phyloP scores from a whole-genome alignment of 2,888 invertebrate genomes.

The Thereva unica region DNA sequence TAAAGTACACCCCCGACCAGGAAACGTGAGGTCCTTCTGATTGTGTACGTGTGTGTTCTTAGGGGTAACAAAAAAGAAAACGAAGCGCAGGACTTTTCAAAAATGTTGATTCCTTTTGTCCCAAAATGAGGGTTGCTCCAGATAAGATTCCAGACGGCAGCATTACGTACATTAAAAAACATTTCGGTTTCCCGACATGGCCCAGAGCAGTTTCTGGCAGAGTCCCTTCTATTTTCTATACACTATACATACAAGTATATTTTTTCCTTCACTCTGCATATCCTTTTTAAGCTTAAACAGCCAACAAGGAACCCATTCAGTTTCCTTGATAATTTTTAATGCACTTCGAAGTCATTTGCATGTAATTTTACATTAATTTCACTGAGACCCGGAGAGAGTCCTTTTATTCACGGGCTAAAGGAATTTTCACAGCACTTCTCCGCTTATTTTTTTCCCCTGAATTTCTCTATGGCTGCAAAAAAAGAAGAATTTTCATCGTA shows the following conservation, averaged over 20 bases:
- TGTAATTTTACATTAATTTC: constrained; percentile 30
- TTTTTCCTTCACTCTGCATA: constrained; percentile 2
- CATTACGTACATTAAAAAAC: too few species aligned
- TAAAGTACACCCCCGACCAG: constrained; percentile 8
- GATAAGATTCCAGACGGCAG: too few species aligned
- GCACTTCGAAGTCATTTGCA: constrained; percentile 34
- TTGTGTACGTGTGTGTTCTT: constrained; percentile 1
- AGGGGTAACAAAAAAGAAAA: constrained; percentile 8
- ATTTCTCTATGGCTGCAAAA: not conserved
- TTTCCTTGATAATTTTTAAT: constrained; percentile 34
- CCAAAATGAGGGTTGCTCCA: not conserved
- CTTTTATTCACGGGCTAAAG: too few species aligned
- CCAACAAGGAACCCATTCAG: constrained; percentile 27
- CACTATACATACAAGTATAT: not conserved
- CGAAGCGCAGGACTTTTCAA: not conserved
- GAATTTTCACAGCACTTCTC: constrained; percentile 4
- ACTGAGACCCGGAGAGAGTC: not conserved
- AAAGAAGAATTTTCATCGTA: too few species aligned
- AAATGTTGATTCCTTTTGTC: constrained; percentile 8
- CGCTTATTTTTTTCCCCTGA: constrained; percentile 16
- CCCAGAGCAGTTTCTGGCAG: too few species aligned
- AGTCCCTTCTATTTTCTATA: not conserved
- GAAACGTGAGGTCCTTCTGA: constrained; percentile 1
- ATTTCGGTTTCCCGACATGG: too few species aligned
- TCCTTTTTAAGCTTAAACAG: not conserved